Percentiles rank a stretch among this genome's conserved stretches.
These are phyloP conservation scores for Trimorus sp. DNA, from an alignment of 2,888 invertebrate species.

Conservation along the genomic window DNA sequence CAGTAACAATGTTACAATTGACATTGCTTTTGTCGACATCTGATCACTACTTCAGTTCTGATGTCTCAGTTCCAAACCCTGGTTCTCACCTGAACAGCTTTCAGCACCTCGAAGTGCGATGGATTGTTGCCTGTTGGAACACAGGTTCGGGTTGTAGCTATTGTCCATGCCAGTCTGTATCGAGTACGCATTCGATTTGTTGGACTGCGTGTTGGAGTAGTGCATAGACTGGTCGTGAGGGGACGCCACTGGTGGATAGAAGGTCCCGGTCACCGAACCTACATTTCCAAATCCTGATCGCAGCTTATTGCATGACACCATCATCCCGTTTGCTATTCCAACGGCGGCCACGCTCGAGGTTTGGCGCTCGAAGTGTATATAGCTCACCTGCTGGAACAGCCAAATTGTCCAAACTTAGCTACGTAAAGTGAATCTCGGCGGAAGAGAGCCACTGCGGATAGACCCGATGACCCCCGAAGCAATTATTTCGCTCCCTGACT, in stretches of 20 bases:
- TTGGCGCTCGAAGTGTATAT: slow-evolving; percentile 79
- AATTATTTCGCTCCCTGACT: slow-evolving; percentile 50
- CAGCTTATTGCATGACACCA: slow-evolving; percentile 92
- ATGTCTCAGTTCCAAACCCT: too few species aligned
- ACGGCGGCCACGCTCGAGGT: slow-evolving; percentile 87
- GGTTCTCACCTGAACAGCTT: slow-evolving; percentile 79
- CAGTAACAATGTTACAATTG: too few species aligned
- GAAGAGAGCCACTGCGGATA: neutral
- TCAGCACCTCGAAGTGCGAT: slow-evolving; percentile 81
- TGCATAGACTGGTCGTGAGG: slow-evolving; percentile 89
- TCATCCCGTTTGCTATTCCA: slow-evolving; percentile 93
- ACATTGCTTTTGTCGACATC: too few species aligned
- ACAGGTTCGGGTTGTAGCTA: slow-evolving; percentile 77
- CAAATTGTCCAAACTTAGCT: slow-evolving; percentile 7
- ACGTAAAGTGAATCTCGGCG: too few species aligned
- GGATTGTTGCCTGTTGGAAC: slow-evolving; percentile 75
- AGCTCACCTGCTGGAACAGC: slow-evolving; percentile 75
- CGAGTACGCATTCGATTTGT: slow-evolving; percentile 75
- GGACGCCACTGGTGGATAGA: slow-evolving; percentile 93
- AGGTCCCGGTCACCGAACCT: slow-evolving; percentile 93
- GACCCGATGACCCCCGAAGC: slow-evolving; percentile 15
- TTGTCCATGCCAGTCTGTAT: slow-evolving; percentile 76
- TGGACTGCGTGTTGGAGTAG: slow-evolving; percentile 75
- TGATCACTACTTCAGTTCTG: too few species aligned
- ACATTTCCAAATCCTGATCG: slow-evolving; percentile 91